phyloP scores from a whole-genome alignment of 1,140 invertebrate genomes.

The Apis laboriosa region DNA sequence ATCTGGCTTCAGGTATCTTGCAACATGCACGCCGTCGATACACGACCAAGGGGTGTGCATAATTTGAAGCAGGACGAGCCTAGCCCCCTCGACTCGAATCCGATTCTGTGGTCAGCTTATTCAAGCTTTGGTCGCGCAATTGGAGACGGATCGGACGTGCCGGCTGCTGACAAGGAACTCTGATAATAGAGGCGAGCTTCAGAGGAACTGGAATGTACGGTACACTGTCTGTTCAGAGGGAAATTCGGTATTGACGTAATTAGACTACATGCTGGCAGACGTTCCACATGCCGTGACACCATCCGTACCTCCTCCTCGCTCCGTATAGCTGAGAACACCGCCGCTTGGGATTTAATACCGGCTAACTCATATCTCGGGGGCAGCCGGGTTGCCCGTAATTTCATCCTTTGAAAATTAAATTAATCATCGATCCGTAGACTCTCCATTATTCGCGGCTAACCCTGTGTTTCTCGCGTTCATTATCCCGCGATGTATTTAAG shows the following conservation, averaged over 20 bases:
- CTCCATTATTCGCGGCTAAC: constrained; percentile 57
- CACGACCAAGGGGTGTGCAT: constrained; percentile 46
- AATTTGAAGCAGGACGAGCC: constrained; percentile 46
- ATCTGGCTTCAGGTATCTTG: constrained; percentile 22
- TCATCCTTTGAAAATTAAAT: constrained; percentile 60
- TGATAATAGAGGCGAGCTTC: constrained; percentile 56
- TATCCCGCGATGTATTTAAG: not conserved
- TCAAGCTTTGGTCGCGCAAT: constrained; percentile 58
- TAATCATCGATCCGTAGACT: constrained; percentile 82
- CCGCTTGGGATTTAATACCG: constrained; percentile 46
- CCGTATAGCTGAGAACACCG: constrained; percentile 1
- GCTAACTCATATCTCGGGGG: constrained; percentile 47
- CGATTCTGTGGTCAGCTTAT: constrained; percentile 61
- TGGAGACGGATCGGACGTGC: constrained; percentile 57
- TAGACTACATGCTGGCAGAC: constrained; percentile 54
- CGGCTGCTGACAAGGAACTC: constrained; percentile 57
- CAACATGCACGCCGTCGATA: constrained; percentile 37
- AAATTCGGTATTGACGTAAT: constrained; percentile 62
- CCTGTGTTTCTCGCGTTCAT: not conserved
- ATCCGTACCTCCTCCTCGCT: not conserved
- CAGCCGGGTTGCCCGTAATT: constrained; percentile 44
- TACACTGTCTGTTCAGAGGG: constrained; percentile 49
- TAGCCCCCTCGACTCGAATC: constrained; percentile 40
- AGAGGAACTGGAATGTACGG: constrained; percentile 47
- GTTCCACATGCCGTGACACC: constrained; percentile 52